Percentiles rank a stretch among this genome's conserved stretches.
Evolutionary conservation across 37 sponge, comb jelly and placozoan genomes (phyloP).

Genomic region (Petrosia ficiformis): DNA sequence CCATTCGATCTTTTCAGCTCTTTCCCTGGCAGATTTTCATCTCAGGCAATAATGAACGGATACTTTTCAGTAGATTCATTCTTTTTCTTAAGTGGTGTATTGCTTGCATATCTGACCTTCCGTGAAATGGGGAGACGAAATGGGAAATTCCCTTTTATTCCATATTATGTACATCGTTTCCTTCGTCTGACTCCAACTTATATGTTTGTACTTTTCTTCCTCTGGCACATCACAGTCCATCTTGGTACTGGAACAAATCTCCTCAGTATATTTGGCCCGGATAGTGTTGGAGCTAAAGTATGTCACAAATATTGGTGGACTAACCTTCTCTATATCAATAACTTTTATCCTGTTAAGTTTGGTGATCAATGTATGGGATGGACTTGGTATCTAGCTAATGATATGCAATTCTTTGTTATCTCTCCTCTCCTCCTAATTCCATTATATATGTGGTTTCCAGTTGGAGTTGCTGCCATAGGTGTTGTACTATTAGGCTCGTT

Average conservation of each 20-base stretch:
- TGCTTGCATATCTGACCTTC: conserved; percentile 68
- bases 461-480: conserved; percentile 24
- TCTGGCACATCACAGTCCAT: conserved; percentile 41
- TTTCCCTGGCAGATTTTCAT: conserved; percentile 20
- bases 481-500: conserved; percentile 14
- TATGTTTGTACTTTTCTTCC: conserved; percentile 64
- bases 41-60: conserved; percentile 52
- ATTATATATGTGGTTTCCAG: conserved; percentile 38
- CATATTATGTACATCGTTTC: conserved; percentile 76
- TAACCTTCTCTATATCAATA: conserved; percentile 88
- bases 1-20: background rate
- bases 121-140: conserved; percentile 53
- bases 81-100: conserved; percentile 81
- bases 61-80: conserved; percentile 80
- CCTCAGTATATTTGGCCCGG: background rate
- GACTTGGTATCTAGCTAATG: conserved; percentile 90
- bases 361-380: conserved; percentile 69
- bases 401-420: conserved; percentile 88
- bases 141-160: conserved; percentile 56
- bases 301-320: conserved; percentile 91
- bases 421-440: conserved; percentile 75
- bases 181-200: conserved; percentile 79
- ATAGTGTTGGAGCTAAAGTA: background rate
- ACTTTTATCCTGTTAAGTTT: conserved; percentile 70
- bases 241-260: background rate